Conservation (phyloP, 2,113 vertebrate genomes). For the Tupaia tana region DNA sequence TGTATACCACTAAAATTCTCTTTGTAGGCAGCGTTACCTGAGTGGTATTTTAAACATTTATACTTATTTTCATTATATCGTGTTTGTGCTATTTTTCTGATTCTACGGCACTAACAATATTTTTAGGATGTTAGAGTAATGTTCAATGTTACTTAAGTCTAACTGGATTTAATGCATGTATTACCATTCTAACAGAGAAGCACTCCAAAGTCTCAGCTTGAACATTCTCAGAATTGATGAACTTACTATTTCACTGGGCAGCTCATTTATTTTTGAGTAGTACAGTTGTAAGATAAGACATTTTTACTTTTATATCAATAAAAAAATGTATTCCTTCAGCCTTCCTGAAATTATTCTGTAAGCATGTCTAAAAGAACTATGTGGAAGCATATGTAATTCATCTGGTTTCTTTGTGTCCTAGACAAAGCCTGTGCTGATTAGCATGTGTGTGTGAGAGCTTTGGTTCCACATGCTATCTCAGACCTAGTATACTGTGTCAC, state of each 20-base stretch:
- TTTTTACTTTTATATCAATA: neutral
- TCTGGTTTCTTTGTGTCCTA: neutral
- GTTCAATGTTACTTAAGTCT: neutral
- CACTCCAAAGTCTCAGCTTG: neutral
- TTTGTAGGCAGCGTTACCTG: neutral
- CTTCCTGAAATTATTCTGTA: conserved; percentile 25
- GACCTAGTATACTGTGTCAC: neutral
- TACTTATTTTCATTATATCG: conserved; percentile 4
- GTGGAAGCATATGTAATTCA: neutral
- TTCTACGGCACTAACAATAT: neutral
- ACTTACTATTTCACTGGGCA: neutral
- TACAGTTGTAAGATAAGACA: neutral
- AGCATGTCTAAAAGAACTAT: neutral
- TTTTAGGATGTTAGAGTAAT: conserved; percentile 10
- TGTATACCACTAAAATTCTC: neutral
- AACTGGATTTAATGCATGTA: neutral
- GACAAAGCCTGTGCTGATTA: neutral
- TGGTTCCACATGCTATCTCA: neutral
- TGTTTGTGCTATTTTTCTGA: neutral
- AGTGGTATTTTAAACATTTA: conserved; percentile 21
- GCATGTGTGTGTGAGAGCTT: neutral
- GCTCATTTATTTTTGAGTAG: neutral
- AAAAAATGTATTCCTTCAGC: neutral
- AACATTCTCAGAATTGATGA: neutral
- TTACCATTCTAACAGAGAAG: neutral